A percentile compares a stretch with the other conserved stretches of the same genome.
Evolutionary conservation across 2,888 invertebrate genomes (phyloP).

Genomic region (Andrena flavipes): DNA sequence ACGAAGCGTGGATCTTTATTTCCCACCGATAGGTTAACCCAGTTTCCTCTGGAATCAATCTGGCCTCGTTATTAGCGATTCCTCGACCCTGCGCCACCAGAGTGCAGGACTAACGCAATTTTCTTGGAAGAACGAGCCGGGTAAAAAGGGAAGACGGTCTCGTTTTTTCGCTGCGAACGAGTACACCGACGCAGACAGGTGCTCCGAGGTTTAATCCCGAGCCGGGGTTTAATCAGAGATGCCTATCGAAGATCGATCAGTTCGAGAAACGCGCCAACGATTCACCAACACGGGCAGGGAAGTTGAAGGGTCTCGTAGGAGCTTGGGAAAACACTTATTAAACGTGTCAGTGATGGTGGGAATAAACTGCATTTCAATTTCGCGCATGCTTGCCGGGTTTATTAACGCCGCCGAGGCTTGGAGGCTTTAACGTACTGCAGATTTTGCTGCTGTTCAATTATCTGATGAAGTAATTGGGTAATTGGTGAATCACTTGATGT

Average conservation of each 20-base stretch:
- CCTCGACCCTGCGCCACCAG: constrained; percentile 11
- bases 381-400: background rate
- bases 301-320: background rate
- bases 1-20: constrained; percentile 47
- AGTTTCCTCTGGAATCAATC: constrained; percentile 51
- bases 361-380: background rate
- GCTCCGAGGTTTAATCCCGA: constrained; percentile 39
- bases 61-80: constrained; percentile 45
- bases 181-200: constrained; percentile 30
- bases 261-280: constrained; percentile 19
- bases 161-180: constrained; percentile 35
- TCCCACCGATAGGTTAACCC: constrained; percentile 40
- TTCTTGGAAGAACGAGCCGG: constrained; percentile 43
- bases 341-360: too few species aligned
- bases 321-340: too few species aligned
- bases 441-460: too few species aligned
- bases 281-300: background rate
- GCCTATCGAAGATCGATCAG: constrained; percentile 49
- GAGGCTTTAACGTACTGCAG: too few species aligned
- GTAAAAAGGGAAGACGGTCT: constrained; percentile 52
- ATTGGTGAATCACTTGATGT: too few species aligned
- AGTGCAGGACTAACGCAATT: constrained; percentile 50
- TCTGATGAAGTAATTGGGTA: too few species aligned
- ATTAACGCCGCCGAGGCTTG: too few species aligned
- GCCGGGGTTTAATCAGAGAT: constrained; percentile 55